A percentile compares a stretch with the other conserved stretches of the same genome.
These are phyloP conservation scores for Plagiodera versicolora DNA, from an alignment of 2,888 invertebrate genomes.

Conservation along the genomic window DNA sequence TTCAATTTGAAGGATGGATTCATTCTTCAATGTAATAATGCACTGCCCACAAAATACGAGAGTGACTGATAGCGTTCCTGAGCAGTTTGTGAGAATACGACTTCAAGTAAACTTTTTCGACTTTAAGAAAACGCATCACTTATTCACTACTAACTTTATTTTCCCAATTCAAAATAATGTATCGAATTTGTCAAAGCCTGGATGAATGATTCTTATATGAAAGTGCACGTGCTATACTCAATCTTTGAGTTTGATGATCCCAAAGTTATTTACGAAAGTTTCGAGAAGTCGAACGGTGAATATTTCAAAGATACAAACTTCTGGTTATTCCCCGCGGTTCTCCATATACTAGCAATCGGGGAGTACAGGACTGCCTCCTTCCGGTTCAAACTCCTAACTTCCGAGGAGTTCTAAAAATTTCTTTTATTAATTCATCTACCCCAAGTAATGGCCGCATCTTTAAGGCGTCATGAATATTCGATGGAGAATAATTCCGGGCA, in stretches of 20 bases:
- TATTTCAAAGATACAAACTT: neutral
- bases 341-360: neutral
- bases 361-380: slow-evolving; percentile 9
- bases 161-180: no score
- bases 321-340: neutral
- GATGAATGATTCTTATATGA: no score
- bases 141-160: no score
- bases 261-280: neutral
- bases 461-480: slow-evolving; percentile 8
- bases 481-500: slow-evolving; percentile 6
- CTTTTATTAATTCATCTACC: slow-evolving; percentile 27
- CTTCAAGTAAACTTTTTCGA: no score
- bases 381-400: slow-evolving; percentile 24
- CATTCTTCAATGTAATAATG: no score
- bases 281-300: neutral
- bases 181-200: no score
- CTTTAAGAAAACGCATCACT: no score
- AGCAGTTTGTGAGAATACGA: no score
- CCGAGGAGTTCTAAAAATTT: slow-evolving; percentile 19
- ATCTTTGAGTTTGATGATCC: neutral
- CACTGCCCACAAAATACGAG: no score
- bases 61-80: no score
- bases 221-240: neutral
- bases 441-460: slow-evolving; percentile 23
- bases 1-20: no score